These are phyloP conservation scores for Asbolus verrucosus DNA, from an alignment of 1,140 invertebrate species.

Conservation along the genomic window DNA sequence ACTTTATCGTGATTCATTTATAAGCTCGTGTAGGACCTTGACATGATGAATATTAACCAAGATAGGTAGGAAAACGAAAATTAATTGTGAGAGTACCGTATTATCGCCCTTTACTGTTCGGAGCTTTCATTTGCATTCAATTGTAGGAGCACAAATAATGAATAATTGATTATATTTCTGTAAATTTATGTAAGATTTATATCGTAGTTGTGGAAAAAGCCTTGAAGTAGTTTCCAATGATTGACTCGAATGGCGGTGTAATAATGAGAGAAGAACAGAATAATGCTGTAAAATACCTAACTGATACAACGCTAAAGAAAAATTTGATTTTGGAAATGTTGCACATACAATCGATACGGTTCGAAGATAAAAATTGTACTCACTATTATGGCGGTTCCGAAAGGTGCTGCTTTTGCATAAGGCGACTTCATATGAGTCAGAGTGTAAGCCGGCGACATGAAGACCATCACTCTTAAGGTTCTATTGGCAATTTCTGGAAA, in stretches of 20 bases:
- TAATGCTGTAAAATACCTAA: no score
- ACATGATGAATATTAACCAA: conserved; percentile 39
- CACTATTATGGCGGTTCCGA: conserved; percentile 57
- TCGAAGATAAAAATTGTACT: conserved; percentile 43
- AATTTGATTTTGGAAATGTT: background rate
- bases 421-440: conserved; percentile 59
- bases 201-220: background rate
- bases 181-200: conserved; percentile 14
- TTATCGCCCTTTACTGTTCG: conserved; percentile 17
- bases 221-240: conserved; percentile 18
- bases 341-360: background rate
- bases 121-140: conserved; percentile 8
- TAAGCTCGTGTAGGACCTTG: conserved; percentile 39
- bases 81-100: conserved; percentile 29
- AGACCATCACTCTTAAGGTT: conserved; percentile 57
- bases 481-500: conserved; percentile 63
- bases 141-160: background rate
- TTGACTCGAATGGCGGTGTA: conserved; percentile 1
- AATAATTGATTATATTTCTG: conserved; percentile 11
- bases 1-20: conserved; percentile 40
- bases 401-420: conserved; percentile 52
- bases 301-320: background rate
- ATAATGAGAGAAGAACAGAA: no score
- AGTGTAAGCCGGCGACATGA: conserved; percentile 60
- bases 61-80: no score